phyloP scores from a whole-genome alignment of 1,140 invertebrate genomes.

The Tenebrio molitor region DNA sequence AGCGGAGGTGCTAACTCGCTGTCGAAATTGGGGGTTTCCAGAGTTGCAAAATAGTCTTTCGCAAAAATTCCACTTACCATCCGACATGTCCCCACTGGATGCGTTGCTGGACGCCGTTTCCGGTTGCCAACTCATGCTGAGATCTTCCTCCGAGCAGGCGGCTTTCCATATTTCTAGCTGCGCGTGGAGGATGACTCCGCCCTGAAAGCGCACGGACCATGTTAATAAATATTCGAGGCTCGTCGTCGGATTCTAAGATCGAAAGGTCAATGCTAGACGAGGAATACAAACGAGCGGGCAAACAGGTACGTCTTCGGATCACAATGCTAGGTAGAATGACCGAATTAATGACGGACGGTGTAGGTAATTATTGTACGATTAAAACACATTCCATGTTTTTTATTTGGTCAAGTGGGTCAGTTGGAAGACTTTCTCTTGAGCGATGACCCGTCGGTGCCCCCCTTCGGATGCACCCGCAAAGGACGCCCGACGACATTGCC shows the following conservation, averaged over 20 bases:
- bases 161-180: conserved; percentile 95
- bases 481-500: conserved; percentile 58
- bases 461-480: conserved; percentile 27
- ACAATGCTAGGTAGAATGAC: conserved; percentile 16
- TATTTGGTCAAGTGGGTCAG: conserved; percentile 54
- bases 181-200: conserved; percentile 87
- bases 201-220: conserved; percentile 69
- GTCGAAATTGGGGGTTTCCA: too few relatives aligned
- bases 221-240: background rate
- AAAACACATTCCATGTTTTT: conserved; percentile 54
- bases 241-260: conserved; percentile 12
- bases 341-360: conserved; percentile 18
- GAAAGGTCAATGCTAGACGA: conserved; percentile 28
- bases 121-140: conserved; percentile 63
- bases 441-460: conserved; percentile 17
- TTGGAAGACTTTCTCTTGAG: conserved; percentile 55
- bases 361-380: conserved; percentile 30
- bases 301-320: conserved; percentile 4
- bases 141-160: conserved; percentile 71
- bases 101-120: conserved; percentile 63
- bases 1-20: too few relatives aligned
- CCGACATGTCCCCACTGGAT: conserved; percentile 71
- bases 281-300: conserved; percentile 12
- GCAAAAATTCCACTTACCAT: conserved; percentile 68
- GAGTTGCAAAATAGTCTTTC: too few relatives aligned